Base-by-base conservation (phyloP, 2,888 invertebrate species). In the Rhopalosiphum nymphaeae region DNA sequence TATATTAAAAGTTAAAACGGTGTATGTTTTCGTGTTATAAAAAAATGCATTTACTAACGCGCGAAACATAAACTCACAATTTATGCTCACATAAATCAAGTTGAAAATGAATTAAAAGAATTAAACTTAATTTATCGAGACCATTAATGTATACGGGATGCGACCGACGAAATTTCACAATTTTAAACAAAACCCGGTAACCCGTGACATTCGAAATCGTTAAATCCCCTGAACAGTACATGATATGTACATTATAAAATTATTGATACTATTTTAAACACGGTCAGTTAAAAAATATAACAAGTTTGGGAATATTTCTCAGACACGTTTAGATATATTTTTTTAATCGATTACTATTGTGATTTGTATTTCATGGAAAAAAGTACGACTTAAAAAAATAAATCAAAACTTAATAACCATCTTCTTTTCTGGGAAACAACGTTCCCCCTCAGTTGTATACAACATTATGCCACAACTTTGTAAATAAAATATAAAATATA, bases 1-100 rank as follows among this genome's bases (percentile, higher is more conserved):
- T 78, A 78, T 78, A 78, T 78, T 78, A 78, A 78, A 78, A 36
- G 78, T 78, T 78, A 78, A 78, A 78, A 78, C 36, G 78, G 78
- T 78, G 36, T 78, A 78, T 36, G 21, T 36, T 78, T 36, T 78
- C 36, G 36, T 36, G 36, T 78, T 36, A 78, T 36, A 78, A 78
- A 78, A 78, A 78, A 78, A 78, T 78, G 36, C 78, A 36, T 78
- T 78, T 36, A 78, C 78, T 36, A 78, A 78, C 36, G 78, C 78
- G 36, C 2, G 78, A 78, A 78, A 36, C 78, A 78, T 21, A 36
- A 36, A 36, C 36, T 36, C 21, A 78, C 36, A 78, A 78, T 36
- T 78, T 21, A 78, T 78, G 36, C 21, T 9, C 21, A 36, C 78
- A 36, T 78, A 78, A 78, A 78, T 78, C 78, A 78, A 78, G 78